A percentile compares a stretch with the other conserved stretches of the same genome.
These are phyloP conservation scores for Staurois parvus DNA, from an alignment of 2,797 vertebrate species.

Conservation along the genomic window DNA sequence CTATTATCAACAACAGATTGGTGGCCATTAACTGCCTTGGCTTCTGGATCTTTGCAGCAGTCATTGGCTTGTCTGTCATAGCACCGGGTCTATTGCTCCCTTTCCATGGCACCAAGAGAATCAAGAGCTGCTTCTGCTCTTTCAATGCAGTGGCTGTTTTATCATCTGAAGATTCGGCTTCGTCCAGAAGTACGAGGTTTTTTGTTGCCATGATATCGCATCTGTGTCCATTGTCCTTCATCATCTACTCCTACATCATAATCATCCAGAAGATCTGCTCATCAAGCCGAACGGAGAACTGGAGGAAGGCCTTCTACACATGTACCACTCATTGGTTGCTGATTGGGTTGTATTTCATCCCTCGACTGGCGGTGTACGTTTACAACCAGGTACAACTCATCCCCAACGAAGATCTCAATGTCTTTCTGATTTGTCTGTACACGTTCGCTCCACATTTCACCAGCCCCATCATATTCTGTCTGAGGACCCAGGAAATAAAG, in stretches of 20 bases:
- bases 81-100: background rate
- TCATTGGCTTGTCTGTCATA: background rate
- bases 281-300: background rate
- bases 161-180: background rate
- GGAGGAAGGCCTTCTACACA: slow-evolving; percentile 48
- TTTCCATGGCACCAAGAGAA: slow-evolving; percentile 40
- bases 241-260: slow-evolving; percentile 43
- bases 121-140: slow-evolving; percentile 37
- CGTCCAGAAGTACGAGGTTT: background rate
- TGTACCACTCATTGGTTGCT: slow-evolving; percentile 45
- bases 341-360: slow-evolving; percentile 45
- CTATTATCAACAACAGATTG: slow-evolving; percentile 32
- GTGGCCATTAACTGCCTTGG: background rate
- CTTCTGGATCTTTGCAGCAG: slow-evolving; percentile 13
- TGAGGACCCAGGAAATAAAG: slow-evolving; percentile 53
- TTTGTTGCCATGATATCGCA: slow-evolving; percentile 23
- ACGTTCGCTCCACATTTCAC: slow-evolving; percentile 42
- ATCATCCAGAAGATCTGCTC: slow-evolving; percentile 7
- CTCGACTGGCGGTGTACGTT: slow-evolving; percentile 9
- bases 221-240: slow-evolving; percentile 31
- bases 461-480: slow-evolving; percentile 50
- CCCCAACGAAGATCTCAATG: slow-evolving; percentile 19
- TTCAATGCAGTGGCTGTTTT: slow-evolving; percentile 9
- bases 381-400: slow-evolving; percentile 23
- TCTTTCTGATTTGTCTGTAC: slow-evolving; percentile 47